phyloP scores from a whole-genome alignment of 2,113 vertebrate species.

The Xiphias gladius region DNA sequence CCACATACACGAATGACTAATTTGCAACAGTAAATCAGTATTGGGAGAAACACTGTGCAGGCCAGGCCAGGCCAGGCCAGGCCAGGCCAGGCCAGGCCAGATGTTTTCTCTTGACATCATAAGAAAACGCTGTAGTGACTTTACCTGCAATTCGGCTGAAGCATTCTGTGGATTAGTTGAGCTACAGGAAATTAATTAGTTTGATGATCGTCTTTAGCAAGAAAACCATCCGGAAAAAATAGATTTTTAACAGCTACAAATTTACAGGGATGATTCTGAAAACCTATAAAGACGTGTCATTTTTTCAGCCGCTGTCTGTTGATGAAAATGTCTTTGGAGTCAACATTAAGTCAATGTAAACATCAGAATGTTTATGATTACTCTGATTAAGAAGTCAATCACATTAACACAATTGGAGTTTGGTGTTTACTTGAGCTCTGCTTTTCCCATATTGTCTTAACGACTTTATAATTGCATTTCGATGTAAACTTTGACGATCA shows the following conservation, averaged over 20 bases:
- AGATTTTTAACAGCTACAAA: background rate
- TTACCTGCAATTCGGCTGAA: background rate
- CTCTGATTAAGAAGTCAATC: conserved; percentile 1
- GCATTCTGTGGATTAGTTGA: background rate
- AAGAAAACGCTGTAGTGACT: background rate
- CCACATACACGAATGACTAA: background rate
- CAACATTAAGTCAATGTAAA: background rate
- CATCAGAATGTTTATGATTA: background rate
- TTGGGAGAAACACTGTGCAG: background rate
- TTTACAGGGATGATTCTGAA: background rate
- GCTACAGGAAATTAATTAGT: background rate
- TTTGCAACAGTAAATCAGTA: background rate
- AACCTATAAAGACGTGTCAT: background rate
- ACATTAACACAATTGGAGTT: conserved; percentile 20
- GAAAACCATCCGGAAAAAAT: background rate
- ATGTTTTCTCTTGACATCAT: background rate
- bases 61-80: no score
- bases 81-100: no score
- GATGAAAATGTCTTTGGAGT: background rate
- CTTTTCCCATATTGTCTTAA: conserved; percentile 17
- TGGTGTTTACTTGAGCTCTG: conserved; percentile 29
- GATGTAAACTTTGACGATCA: conserved; percentile 5
- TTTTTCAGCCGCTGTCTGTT: background rate
- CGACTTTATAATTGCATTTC: conserved; percentile 37
- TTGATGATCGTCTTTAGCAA: background rate